A percentile compares a stretch with the other conserved stretches of the same genome.
phyloP scores from a whole-genome alignment of 2,797 vertebrate species.

The Pteropus rufus region DNA sequence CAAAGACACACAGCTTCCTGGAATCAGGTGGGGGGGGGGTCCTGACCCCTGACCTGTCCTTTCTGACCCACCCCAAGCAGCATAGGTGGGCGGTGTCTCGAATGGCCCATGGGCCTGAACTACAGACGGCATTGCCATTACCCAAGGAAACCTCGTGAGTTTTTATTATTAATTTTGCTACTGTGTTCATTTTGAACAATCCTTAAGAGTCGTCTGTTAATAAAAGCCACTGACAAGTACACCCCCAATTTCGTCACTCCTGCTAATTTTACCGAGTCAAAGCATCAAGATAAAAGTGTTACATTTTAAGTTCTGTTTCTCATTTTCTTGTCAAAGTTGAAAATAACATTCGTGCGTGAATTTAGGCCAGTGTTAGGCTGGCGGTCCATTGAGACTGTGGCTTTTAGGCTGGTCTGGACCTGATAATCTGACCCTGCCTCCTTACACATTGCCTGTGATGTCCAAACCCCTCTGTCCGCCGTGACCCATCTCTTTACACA shows the following conservation, averaged over 20 bases:
- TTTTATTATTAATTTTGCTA: background rate
- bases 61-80: fast-evolving
- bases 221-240: background rate
- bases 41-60: background rate
- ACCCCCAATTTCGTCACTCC: background rate
- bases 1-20: background rate
- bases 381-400: background rate
- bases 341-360: background rate
- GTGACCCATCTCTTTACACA: no score
- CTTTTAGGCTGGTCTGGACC: background rate
- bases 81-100: background rate
- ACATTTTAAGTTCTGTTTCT: background rate
- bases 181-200: background rate
- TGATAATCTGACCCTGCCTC: background rate
- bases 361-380: background rate
- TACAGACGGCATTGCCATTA: background rate
- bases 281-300: background rate
- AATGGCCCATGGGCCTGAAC: fast-evolving
- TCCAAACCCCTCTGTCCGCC: no score
- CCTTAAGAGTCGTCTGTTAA: background rate
- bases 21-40: background rate
- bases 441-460: no score
- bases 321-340: background rate
- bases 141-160: background rate
- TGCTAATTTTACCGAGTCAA: background rate